These are phyloP conservation scores for Myodes glareolus DNA, from an alignment of 2,113 vertebrate species.

Conservation along the genomic window DNA sequence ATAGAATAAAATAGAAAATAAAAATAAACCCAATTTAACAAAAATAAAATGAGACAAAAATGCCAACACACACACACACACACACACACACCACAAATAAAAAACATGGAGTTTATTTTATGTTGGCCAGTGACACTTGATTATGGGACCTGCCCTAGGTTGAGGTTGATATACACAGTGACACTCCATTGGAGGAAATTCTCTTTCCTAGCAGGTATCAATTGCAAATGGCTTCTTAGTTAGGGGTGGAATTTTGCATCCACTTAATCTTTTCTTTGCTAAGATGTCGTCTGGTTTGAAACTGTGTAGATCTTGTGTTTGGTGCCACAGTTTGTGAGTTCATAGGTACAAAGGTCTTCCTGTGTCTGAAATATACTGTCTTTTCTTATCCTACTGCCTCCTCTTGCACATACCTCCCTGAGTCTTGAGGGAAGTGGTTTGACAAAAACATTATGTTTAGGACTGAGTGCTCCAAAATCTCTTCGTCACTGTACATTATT, in stretches of 20 bases:
- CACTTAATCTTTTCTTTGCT: neutral
- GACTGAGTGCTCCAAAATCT: neutral
- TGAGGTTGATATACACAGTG: neutral
- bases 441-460: neutral
- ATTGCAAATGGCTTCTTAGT: neutral
- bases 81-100: neutral
- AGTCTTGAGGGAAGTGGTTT: neutral
- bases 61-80: neutral
- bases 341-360: neutral
- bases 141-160: neutral
- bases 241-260: neutral
- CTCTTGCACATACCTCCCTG: neutral
- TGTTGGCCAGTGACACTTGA: neutral
- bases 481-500: neutral
- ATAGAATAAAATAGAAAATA: neutral
- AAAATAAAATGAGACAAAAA: neutral
- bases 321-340: neutral
- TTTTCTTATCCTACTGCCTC: neutral
- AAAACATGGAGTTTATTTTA: neutral
- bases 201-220: neutral
- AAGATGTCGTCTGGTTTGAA: neutral
- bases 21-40: neutral
- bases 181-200: neutral
- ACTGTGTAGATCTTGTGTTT: neutral
- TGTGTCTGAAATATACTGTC: neutral